Conservation (phyloP, 2,888 invertebrate genomes). For the Hypolimnas misippus region DNA sequence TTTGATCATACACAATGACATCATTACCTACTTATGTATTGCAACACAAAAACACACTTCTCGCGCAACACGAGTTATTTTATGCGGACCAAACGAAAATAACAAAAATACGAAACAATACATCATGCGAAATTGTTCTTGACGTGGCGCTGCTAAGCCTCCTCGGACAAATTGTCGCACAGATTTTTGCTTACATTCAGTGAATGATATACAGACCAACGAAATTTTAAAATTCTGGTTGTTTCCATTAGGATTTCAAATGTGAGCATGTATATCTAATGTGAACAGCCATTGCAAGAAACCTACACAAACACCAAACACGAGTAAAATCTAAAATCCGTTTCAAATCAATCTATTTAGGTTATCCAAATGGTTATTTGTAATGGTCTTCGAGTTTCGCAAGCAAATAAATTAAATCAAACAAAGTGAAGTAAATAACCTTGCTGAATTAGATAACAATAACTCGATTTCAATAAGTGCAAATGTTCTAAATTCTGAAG, state of each 20-base stretch:
- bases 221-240: neutral
- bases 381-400: conserved; percentile 4
- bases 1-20: neutral
- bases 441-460: conserved; percentile 4
- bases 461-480: neutral
- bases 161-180: conserved; percentile 3
- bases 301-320: neutral
- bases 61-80: neutral
- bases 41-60: neutral
- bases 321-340: neutral
- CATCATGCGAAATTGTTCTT: conserved; percentile 12
- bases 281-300: neutral
- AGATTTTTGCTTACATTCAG: neutral
- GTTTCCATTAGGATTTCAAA: too few species aligned
- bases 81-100: neutral
- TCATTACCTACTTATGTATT: neutral
- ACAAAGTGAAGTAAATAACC: neutral
- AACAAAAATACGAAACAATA: neutral
- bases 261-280: neutral
- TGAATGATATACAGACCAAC: conserved; percentile 4
- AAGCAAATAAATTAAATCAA: conserved; percentile 1
- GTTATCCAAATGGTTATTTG: conserved; percentile 8
- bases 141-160: conserved; percentile 1
- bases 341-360: neutral
- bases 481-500: neutral